Evolutionary conservation across 2,888 invertebrate genomes (phyloP).

Genomic region (Craniophora ligustri): DNA sequence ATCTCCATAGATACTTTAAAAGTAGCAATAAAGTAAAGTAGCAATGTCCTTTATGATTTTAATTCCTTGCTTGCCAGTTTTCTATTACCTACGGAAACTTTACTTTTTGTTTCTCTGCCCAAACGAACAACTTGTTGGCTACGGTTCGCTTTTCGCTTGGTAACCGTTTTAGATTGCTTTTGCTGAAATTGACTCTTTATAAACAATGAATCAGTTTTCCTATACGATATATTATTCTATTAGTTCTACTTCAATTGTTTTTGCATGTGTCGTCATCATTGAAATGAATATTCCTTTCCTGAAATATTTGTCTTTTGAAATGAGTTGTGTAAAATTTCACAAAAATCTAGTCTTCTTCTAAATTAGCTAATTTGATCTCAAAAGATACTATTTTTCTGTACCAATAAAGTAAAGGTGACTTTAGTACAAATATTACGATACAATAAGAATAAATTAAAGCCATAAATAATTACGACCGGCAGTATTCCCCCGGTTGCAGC

Average conservation of each 20-base stretch:
- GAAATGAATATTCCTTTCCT: not conserved
- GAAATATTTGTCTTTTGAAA: not conserved
- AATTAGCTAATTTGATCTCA: no score
- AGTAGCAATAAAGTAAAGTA: not conserved
- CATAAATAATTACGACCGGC: not conserved
- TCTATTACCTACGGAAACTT: constrained; percentile 50
- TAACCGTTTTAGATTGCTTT: constrained; percentile 59
- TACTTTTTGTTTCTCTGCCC: constrained; percentile 55
- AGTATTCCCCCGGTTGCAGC: constrained; percentile 20
- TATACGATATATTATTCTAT: constrained; percentile 24
- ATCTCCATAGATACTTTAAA: no score
- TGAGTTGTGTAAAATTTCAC: no score
- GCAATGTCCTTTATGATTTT: constrained; percentile 24
- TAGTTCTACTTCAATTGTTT: constrained; percentile 14
- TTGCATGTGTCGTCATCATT: constrained; percentile 14
- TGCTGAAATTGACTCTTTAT: constrained; percentile 41
- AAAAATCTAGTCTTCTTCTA: no score
- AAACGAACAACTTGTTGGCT: constrained; percentile 57
- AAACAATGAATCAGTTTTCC: constrained; percentile 37
- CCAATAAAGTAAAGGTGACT: no score
- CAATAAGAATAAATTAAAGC: not conserved
- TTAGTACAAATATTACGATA: no score
- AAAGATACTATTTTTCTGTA: no score
- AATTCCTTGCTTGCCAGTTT: constrained; percentile 41
- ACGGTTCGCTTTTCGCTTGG: constrained; percentile 36